Base-by-base conservation (phyloP, 2,888 invertebrate genomes). In the Cyrtodaria siliqua region DNA sequence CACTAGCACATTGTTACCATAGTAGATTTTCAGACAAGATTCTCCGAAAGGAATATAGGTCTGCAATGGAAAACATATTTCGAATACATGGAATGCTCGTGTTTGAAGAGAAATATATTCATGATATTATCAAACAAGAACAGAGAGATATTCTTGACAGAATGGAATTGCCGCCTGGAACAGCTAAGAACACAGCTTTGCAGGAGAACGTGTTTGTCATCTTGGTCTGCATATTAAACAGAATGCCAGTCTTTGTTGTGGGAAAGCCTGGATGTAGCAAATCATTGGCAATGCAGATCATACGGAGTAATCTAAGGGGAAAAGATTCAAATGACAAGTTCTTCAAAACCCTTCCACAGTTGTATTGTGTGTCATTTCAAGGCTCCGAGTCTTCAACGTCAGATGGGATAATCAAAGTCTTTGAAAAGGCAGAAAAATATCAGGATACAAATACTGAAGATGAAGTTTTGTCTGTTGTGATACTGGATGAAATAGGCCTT, bases 401-500 rank as follows among this genome's bases (percentile, higher is more conserved):
- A 3, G 87, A 85, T 59, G 88, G 87, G 2, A 89, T 88, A 14
- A 66, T 83, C 8, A 87, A 87, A 42, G 86, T 87, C 0, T 87
- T 87, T 80, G 84, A 84, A 33, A 86, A 86, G 29, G 87, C 87
- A 27, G 69, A 83, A 66, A 80, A 71, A 8, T 87, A 86, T 50
- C 82, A 83, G 52, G 61, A 84, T 2, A 60, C 79, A 8, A 83
- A 83, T n/a, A 61, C 57, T 9, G 47, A 23, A 6, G 76, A 75
- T 27, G 79, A 83, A 33, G 84, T 86, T 0, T 29, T 85, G 27
- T 86, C 87, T 27, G 87, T 88, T 4, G 87, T 89, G 2, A 79
- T 88, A 53, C 71, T 89, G 4, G 89, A 89, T 82, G 89, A 89
- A 64, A 86, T 89, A 29, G 89, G 89, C 23, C 47, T 89, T 2